phyloP scores from a whole-genome alignment of 2,797 vertebrate species.

The Protosalanx chinensis region DNA sequence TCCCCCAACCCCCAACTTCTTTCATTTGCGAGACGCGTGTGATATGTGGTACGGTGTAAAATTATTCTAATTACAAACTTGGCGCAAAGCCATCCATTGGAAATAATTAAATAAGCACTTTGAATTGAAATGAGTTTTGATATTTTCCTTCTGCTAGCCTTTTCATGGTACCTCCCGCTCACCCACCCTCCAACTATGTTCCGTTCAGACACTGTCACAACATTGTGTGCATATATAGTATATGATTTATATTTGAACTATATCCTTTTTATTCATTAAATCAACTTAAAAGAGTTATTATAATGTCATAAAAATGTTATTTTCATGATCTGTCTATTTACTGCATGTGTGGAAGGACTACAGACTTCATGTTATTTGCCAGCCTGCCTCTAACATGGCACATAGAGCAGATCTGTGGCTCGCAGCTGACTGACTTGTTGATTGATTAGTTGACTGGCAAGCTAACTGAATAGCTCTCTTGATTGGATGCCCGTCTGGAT shows the following conservation, averaged over 20 bases:
- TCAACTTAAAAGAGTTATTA: too few species aligned
- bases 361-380: background rate
- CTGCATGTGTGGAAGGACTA: background rate
- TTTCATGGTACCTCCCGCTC: background rate
- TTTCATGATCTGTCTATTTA: too few species aligned
- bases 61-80: conserved; percentile 57
- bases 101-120: conserved; percentile 45
- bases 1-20: background rate
- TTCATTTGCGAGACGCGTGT: conserved; percentile 41
- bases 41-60: conserved; percentile 50
- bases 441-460: background rate
- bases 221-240: too few species aligned
- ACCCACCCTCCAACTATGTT: too few species aligned
- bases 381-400: conserved; percentile 45
- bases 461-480: background rate
- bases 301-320: too few species aligned
- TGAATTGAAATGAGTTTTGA: conserved; percentile 41
- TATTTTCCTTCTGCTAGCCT: conserved; percentile 29
- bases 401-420: conserved; percentile 46
- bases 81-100: conserved; percentile 41
- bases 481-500: background rate
- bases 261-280: too few species aligned
- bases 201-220: too few species aligned
- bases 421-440: conserved; percentile 40
- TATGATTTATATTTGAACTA: too few species aligned